These are phyloP conservation scores for Radopholus similis DNA, from an alignment of 1,140 invertebrate genomes.

Conservation along the genomic window DNA sequence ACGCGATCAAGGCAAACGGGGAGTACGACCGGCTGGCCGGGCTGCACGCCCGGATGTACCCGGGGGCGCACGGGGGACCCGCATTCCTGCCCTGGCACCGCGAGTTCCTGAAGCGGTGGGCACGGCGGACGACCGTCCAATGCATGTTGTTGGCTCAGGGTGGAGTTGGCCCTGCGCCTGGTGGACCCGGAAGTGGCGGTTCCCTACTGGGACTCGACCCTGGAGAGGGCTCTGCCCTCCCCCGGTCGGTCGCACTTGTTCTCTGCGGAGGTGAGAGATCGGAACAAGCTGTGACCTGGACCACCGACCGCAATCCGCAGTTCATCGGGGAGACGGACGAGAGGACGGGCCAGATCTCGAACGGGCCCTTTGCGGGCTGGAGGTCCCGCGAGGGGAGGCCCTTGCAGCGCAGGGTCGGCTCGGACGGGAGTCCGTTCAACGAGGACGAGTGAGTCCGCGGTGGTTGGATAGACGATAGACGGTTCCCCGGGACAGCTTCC, in stretches of 20 bases:
- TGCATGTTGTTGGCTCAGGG: constrained; percentile 12
- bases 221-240: constrained; percentile 7
- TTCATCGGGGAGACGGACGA: constrained; percentile 58
- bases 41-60: constrained; percentile 53
- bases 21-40: constrained; percentile 53
- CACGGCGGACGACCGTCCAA: background rate
- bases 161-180: constrained; percentile 39
- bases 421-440: constrained; percentile 38
- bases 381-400: constrained; percentile 28
- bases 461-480: background rate
- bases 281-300: background rate
- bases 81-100: constrained; percentile 43
- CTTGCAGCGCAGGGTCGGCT: constrained; percentile 31
- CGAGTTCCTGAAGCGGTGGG: constrained; percentile 42
- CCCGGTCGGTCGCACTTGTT: constrained; percentile 12
- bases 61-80: constrained; percentile 43
- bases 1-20: constrained; percentile 58
- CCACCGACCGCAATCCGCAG: constrained; percentile 41
- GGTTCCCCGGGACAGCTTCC: background rate
- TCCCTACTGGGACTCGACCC: constrained; percentile 40
- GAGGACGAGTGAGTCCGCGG: constrained; percentile 23
- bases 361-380: constrained; percentile 35
- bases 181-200: constrained; percentile 38
- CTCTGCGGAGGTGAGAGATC: background rate
- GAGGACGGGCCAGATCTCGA: constrained; percentile 31